phyloP scores from a whole-genome alignment of 1,140 invertebrate species.

The Diachasmimorpha longicaudata region DNA sequence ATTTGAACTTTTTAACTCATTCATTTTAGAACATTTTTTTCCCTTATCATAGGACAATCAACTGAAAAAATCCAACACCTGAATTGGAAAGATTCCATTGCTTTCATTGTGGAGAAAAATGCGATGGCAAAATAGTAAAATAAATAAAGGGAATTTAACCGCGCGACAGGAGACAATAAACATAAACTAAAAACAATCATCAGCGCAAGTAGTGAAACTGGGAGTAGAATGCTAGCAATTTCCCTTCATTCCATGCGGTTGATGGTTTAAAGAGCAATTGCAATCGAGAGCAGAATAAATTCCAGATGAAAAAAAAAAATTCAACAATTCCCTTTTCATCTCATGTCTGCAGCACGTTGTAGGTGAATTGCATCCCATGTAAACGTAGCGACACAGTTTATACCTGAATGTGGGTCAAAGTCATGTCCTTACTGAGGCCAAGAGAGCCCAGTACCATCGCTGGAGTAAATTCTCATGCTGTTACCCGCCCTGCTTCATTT shows the following conservation, averaged over 20 bases:
- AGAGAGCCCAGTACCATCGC: slow-evolving; percentile 47
- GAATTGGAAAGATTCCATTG: slow-evolving; percentile 1
- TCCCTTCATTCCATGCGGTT: too few species aligned
- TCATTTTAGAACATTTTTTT: background rate
- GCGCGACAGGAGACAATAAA: too few species aligned
- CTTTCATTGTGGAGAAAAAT: too few species aligned
- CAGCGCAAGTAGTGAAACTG: too few species aligned
- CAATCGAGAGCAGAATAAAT: too few species aligned
- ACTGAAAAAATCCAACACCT: background rate
- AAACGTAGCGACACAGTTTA: slow-evolving; percentile 37
- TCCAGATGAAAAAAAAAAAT: background rate
- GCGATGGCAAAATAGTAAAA: too few species aligned
- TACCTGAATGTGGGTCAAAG: slow-evolving; percentile 58
- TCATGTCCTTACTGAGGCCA: slow-evolving; percentile 58
- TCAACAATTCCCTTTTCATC: background rate
- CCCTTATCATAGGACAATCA: background rate
- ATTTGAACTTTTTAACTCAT: too few species aligned
- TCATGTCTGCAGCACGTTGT: slow-evolving; percentile 9
- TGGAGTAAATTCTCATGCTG: slow-evolving; percentile 30
- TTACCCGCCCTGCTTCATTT: slow-evolving; percentile 28
- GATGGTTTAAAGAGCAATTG: too few species aligned
- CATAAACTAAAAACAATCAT: too few species aligned
- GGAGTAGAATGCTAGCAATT: too few species aligned
- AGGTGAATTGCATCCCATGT: slow-evolving; percentile 24
- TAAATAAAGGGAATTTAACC: too few species aligned